Evolutionary conservation across 2,888 invertebrate genomes (phyloP), one percentile per base, ranked within the genome.

Genomic region (Brachyptera risi): DNA sequence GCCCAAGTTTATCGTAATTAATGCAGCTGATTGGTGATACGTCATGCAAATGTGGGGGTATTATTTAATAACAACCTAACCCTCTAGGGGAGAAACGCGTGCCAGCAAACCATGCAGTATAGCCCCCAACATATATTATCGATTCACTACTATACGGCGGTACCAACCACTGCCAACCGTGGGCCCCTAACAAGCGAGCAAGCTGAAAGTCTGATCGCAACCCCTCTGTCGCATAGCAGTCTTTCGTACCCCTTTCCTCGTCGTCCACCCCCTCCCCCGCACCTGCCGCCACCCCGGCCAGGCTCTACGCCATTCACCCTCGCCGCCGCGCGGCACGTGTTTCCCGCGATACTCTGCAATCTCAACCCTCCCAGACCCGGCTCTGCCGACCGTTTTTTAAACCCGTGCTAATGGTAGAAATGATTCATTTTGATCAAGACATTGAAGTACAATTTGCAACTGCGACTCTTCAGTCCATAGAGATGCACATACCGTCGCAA

Each of bases 191-290:
- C 21, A 31, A 17, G 58, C 37, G 26, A 15, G 21, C 9, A 24
- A 24, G 26, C 37, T n/a, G 11, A 24, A n/a, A n/a, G n/a, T n/a
- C n/a, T n/a, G n/a, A 24, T 49, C 26, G 71, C 73, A 71, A n/a
- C 71, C 68, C 72, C 75, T 71, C 77, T 79, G 77, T 76, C 78
- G 79, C 78, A 78, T 72, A 78, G 75, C 74, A 72, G 75, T 72
- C 71, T 70, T 69, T 69, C 58, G 73, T 42, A 59, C 65, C 31
- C 57, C 54, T 59, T 51, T 44, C 58, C 24, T 27, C 60, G 31
- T 56, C 63, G 27, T 24, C 56, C 61, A 50, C 51, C 58, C 27
- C 58, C 24, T 7, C 13, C 11, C 44, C 44, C 11, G 19, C 47
- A n/a, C 24, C 24, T 13, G 11, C 47, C 3, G 47, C 3, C 5